Conservation (phyloP, 2,888 invertebrate genomes). For the Emmelina monodactyla region DNA sequence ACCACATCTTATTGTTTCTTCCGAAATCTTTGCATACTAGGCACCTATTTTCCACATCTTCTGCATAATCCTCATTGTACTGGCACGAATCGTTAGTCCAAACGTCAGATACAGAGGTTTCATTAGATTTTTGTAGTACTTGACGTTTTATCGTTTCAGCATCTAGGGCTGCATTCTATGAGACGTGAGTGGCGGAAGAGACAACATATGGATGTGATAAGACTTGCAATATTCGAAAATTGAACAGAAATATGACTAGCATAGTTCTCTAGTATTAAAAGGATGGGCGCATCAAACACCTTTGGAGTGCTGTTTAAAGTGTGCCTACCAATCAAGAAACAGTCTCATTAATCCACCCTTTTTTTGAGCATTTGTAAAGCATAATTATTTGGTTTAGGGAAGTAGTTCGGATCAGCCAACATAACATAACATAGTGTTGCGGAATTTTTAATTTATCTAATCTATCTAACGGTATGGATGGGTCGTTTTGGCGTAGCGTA, state of each 20-base stretch:
- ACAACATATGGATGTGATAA: conserved; percentile 16
- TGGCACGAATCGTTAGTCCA: conserved; percentile 4
- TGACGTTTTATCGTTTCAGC: conserved; percentile 16
- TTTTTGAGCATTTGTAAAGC: conserved; percentile 12
- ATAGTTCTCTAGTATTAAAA: conserved; percentile 24
- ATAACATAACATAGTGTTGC: too few relatives aligned
- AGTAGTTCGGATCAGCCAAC: too few relatives aligned
- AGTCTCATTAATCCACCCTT: conserved; percentile 6
- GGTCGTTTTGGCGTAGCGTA: too few relatives aligned
- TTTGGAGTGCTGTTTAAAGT: conserved; percentile 19
- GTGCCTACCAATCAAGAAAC: conserved; percentile 21
- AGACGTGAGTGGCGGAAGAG: conserved; percentile 19
- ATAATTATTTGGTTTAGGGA: too few relatives aligned
- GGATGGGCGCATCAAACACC: conserved; percentile 14
- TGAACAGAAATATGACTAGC: conserved; percentile 19
- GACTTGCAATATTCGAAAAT: conserved; percentile 17
- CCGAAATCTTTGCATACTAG: conserved; percentile 7
- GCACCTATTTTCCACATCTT: not conserved
- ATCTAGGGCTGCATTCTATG: conserved; percentile 18
- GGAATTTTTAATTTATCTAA: too few relatives aligned
- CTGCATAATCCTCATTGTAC: conserved; percentile 1
- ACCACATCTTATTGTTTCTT: conserved; percentile 15
- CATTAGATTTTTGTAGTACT: conserved; percentile 17
- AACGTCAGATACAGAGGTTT: conserved; percentile 16
- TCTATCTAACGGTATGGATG: too few relatives aligned